These are phyloP conservation scores for Scomber japonicus DNA, from an alignment of 2,113 vertebrate species.

Conservation along the genomic window DNA sequence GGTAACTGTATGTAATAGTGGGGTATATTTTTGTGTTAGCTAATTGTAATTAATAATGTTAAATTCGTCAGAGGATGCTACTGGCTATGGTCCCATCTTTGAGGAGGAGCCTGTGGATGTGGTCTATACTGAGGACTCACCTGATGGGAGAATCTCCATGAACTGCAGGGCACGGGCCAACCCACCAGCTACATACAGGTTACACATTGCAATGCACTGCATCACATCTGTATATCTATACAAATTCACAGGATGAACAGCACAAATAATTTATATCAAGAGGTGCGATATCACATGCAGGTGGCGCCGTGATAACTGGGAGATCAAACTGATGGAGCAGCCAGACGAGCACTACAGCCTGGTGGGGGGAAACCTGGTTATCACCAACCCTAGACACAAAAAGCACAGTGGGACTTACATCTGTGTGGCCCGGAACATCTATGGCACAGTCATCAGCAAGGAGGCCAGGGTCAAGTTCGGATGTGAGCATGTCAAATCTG, in stretches of 20 bases:
- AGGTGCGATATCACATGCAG: slow-evolving; percentile 71
- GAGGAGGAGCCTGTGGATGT: slow-evolving; percentile 97
- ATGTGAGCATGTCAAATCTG: slow-evolving; percentile 86
- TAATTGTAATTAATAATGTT: not conserved
- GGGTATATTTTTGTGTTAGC: not conserved
- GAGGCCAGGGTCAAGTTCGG: slow-evolving; percentile 95
- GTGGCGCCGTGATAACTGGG: slow-evolving; percentile 95
- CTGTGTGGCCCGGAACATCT: slow-evolving; percentile 92
- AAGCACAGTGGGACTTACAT: slow-evolving; percentile 93
- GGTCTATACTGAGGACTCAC: slow-evolving; percentile 95
- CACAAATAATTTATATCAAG: not conserved
- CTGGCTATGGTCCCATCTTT: slow-evolving; percentile 97
- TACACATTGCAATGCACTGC: too few relatives aligned
- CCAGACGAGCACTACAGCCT: slow-evolving; percentile 93
- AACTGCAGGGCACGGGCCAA: slow-evolving; percentile 95
- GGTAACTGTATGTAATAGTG: too few relatives aligned
- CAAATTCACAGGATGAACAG: not conserved
- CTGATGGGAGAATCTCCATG: slow-evolving; percentile 94
- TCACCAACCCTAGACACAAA: slow-evolving; percentile 93
- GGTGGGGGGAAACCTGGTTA: slow-evolving; percentile 95
- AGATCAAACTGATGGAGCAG: slow-evolving; percentile 92
- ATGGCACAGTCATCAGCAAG: slow-evolving; percentile 94
- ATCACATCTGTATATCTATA: too few relatives aligned
- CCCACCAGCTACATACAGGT: slow-evolving; percentile 92
- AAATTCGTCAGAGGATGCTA: slow-evolving; percentile 90